A percentile compares a stretch with the other conserved stretches of the same genome.
phyloP scores from a whole-genome alignment of 64 coral and sea anemone species.

The Stichodactyla mertensii region DNA sequence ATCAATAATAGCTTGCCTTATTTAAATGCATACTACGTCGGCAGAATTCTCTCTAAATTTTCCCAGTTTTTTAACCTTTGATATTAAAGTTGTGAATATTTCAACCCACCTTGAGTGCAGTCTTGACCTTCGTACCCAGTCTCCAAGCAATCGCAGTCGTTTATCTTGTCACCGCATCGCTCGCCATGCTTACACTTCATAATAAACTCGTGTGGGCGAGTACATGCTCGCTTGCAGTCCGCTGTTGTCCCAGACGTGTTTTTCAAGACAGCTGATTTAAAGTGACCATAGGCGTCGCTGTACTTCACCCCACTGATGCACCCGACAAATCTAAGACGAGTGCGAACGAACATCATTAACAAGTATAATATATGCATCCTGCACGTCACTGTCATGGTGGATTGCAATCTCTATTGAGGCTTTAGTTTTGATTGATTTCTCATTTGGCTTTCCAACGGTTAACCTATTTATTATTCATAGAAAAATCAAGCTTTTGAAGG shows the following conservation, averaged over 20 bases:
- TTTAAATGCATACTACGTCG: background rate
- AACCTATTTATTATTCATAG: conserved; percentile 20
- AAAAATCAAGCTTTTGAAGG: conserved; percentile 14
- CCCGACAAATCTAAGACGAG: conserved; percentile 28
- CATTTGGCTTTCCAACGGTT: conserved; percentile 15
- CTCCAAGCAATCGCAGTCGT: conserved; percentile 68
- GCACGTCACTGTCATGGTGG: background rate
- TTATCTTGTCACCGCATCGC: conserved; percentile 57
- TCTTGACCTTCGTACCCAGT: conserved; percentile 81
- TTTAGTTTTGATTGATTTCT: background rate
- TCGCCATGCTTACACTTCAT: conserved; percentile 62
- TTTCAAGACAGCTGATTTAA: conserved; percentile 9
- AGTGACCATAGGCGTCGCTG: background rate
- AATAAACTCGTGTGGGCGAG: conserved; percentile 26
- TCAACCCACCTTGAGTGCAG: conserved; percentile 61
- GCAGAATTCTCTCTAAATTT: background rate
- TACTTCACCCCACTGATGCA: conserved; percentile 53
- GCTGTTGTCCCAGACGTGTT: conserved; percentile 40
- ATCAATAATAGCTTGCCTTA: no score
- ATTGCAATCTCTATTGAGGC: background rate
- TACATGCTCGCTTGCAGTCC: conserved; percentile 30
- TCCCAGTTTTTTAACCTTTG: background rate
- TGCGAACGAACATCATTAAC: background rate
- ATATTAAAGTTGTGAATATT: background rate
- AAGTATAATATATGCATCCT: background rate